A percentile compares a stretch with the other conserved stretches of the same genome.
phyloP scores from a whole-genome alignment of 2,888 invertebrate species.

The Drosophila longiperda region DNA sequence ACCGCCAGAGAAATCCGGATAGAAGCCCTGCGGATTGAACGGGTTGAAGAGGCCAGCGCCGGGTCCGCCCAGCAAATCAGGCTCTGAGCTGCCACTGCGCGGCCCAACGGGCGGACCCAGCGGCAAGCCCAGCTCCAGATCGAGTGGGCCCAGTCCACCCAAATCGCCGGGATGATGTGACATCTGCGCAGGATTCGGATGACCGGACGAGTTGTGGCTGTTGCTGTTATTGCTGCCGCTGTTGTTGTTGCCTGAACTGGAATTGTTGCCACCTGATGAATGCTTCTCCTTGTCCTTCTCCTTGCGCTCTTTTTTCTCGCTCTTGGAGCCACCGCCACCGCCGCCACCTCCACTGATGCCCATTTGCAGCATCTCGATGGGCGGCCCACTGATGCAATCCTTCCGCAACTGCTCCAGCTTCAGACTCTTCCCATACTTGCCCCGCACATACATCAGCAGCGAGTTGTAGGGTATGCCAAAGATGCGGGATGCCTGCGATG shows the following conservation, averaged over 20 bases:
- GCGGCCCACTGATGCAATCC: slow-evolving; percentile 93
- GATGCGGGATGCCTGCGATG: slow-evolving; percentile 95
- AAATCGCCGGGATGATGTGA: slow-evolving; percentile 61
- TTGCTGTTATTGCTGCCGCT: slow-evolving; percentile 16
- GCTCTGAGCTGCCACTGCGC: slow-evolving; percentile 89
- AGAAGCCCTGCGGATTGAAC: slow-evolving; percentile 90
- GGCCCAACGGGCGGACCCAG: slow-evolving; percentile 82
- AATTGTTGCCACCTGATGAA: slow-evolving; percentile 11
- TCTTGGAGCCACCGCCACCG: slow-evolving; percentile 61
- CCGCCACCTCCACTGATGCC: slow-evolving; percentile 85
- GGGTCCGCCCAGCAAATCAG: slow-evolving; percentile 87
- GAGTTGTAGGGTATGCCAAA: slow-evolving; percentile 98
- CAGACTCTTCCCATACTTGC: slow-evolving; percentile 96
- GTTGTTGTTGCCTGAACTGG: slow-evolving; percentile 31
- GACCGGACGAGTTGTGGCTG: slow-evolving; percentile 23
- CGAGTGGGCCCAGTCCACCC: slow-evolving; percentile 59
- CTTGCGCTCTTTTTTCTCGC: slow-evolving; percentile 76
- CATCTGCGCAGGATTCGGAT: slow-evolving; percentile 33
- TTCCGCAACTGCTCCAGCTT: slow-evolving; percentile 94
- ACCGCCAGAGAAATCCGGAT: slow-evolving; percentile 92
- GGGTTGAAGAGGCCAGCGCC: slow-evolving; percentile 90
- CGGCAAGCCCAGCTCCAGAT: slow-evolving; percentile 74
- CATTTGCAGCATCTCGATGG: slow-evolving; percentile 89
- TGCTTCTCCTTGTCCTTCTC: slow-evolving; percentile 74
- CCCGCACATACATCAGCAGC: slow-evolving; percentile 95